Evolutionary conservation across 2,113 vertebrate genomes (phyloP), one percentile per base, ranked within the genome.

Genomic region (Microtus ochrogaster): DNA sequence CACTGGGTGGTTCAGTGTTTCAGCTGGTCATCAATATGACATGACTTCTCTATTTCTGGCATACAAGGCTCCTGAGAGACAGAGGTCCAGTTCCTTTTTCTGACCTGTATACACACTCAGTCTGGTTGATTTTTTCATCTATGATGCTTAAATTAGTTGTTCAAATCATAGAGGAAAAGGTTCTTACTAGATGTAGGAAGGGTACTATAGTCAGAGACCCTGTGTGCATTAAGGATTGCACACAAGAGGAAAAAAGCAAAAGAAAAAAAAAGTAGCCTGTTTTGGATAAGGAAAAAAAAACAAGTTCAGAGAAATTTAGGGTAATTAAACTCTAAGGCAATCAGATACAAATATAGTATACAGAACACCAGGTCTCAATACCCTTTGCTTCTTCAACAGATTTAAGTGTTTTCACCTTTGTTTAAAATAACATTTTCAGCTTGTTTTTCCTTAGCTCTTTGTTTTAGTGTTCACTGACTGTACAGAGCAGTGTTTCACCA

Each of bases 351-450:
- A 12, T 14, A 24, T 22, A 61, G 36, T 3, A 39, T 7, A 12
- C 47, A 10, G 7, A 81, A 7, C 1, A 61, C 21, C 7, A 44
- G 73, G 22, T 0, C 1, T 66, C 28, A 93, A 19, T 55, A 33
- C 6, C 36, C 2, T 2, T 55, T 87, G 19, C 19, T 17, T 63
- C n/a, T 21, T 65, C 0, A 3, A 36, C 2, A n/a, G 1, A 16
- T 49, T 88, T 52, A 61, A 19, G 1, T 52, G 39, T 22, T 76
- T 12, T 13, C 0, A n/a, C 12, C 33, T 58, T 58, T 81, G 89
- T 93, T 81, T n/a, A 28, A 89, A 41, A 39, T 81, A 44, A 44
- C 26, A 36, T 49, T 76, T 76, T 22, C 0, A 41, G n/a, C 28
- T 1, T 7, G 81, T 93, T 68, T 85, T 24, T 4, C 39, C 28